Conservation (phyloP, 2,797 vertebrate genomes). For the Hemibagrus guttatus region DNA sequence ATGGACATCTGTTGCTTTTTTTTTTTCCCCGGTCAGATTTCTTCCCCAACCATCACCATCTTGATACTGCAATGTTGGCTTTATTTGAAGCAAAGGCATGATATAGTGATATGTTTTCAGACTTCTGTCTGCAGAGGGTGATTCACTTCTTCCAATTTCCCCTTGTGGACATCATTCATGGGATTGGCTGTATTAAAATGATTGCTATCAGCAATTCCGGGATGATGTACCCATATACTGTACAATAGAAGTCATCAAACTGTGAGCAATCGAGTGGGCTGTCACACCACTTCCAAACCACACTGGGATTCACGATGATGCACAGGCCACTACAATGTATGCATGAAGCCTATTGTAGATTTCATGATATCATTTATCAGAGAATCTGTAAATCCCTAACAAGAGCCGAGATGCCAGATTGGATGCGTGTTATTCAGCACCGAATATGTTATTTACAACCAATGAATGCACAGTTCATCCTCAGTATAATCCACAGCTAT, state of each 20-base stretch:
- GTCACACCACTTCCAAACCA: background rate
- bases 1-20: background rate
- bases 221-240: conserved; percentile 41
- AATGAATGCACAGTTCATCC: conserved; percentile 43
- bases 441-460: conserved; percentile 21
- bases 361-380: conserved; percentile 46
- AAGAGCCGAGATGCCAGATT: conserved; percentile 9
- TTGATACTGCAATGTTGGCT: conserved; percentile 41
- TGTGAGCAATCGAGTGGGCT: conserved; percentile 16
- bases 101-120: conserved; percentile 35
- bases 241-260: conserved; percentile 44
- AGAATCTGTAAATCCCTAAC: conserved; percentile 29
- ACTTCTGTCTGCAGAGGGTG: conserved; percentile 26
- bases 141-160: conserved; percentile 44
- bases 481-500: conserved; percentile 45
- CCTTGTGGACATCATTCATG: conserved; percentile 41
- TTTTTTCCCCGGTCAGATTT: background rate
- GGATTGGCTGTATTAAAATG: conserved; percentile 52
- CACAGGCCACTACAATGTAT: conserved; percentile 32
- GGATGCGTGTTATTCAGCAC: conserved; percentile 16
- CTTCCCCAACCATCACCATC: conserved; percentile 8
- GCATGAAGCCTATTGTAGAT: conserved; percentile 9
- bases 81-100: conserved; percentile 37
- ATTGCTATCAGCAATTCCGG: conserved; percentile 41
- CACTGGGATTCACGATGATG: conserved; percentile 51